These are phyloP conservation scores for Deilephila elpenor DNA, from an alignment of 2,888 invertebrate genomes.

Conservation along the genomic window DNA sequence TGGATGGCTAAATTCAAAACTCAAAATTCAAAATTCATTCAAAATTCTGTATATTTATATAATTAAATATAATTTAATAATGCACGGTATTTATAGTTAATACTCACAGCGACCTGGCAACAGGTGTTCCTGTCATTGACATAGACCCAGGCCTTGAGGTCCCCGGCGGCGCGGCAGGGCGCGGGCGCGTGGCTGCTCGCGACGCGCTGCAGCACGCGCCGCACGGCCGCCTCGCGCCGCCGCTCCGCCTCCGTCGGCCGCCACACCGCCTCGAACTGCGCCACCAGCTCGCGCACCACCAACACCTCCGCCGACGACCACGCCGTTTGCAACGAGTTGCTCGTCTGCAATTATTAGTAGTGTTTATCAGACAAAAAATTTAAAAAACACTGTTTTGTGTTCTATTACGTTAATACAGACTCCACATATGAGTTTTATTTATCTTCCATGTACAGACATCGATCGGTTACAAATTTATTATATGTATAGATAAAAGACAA, in stretches of 20 bases:
- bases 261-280: constrained; percentile 91
- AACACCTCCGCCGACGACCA: constrained; percentile 89
- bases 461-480: too few species aligned
- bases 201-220: constrained; percentile 89
- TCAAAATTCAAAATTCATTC: too few species aligned
- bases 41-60: too few species aligned
- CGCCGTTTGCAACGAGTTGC: constrained; percentile 77
- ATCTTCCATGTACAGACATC: too few species aligned
- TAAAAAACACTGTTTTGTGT: too few species aligned
- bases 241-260: constrained; percentile 90
- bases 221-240: constrained; percentile 90
- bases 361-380: too few species aligned
- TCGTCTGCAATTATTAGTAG: constrained; percentile 53
- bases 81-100: neutral
- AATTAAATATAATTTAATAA: too few species aligned
- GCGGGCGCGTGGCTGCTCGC: constrained; percentile 85
- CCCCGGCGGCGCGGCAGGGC: constrained; percentile 89
- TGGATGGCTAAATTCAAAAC: too few species aligned
- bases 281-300: constrained; percentile 91
- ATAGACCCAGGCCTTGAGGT: constrained; percentile 92
- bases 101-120: constrained; percentile 85
- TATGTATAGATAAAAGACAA: too few species aligned
- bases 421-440: too few species aligned
- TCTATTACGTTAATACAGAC: too few species aligned
- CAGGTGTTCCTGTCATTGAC: constrained; percentile 85